Evolutionary conservation across 2,797 vertebrate species (phyloP).

Genomic region (Leptodactylus fallax): DNA sequence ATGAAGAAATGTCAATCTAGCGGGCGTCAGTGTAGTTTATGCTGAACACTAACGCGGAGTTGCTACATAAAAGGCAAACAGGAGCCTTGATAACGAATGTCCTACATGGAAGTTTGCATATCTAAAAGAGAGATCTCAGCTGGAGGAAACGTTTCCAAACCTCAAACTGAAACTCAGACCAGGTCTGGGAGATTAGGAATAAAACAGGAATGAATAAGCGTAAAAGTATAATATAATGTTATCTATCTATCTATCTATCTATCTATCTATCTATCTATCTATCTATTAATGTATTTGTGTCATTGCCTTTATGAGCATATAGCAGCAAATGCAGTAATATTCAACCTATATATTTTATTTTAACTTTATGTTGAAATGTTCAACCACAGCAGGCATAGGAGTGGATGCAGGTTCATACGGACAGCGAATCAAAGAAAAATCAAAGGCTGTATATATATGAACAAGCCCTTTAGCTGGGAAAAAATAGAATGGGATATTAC

Average conservation of each 20-base stretch:
- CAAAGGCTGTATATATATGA: slow-evolving; percentile 21
- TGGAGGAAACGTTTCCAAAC: slow-evolving; percentile 74
- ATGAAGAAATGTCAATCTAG: slow-evolving; percentile 98
- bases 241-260: background rate
- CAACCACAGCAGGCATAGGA: slow-evolving; percentile 31
- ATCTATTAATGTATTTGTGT: background rate
- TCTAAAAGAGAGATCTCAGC: slow-evolving; percentile 77
- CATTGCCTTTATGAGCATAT: no score
- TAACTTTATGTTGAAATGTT: slow-evolving; percentile 29
- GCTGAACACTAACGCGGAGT: slow-evolving; percentile 91
- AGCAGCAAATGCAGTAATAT: background rate
- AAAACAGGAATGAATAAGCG: slow-evolving; percentile 45
- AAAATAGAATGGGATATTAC: background rate
- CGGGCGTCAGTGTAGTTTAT: slow-evolving; percentile 98
- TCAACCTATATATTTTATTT: slow-evolving; percentile 42
- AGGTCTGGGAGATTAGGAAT: slow-evolving; percentile 74
- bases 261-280: background rate
- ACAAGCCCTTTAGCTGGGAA: slow-evolving; percentile 24
- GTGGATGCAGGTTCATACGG: slow-evolving; percentile 26
- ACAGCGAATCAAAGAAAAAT: slow-evolving; percentile 15
- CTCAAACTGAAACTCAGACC: slow-evolving; percentile 74
- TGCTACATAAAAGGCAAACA: slow-evolving; percentile 95
- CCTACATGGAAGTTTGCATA: slow-evolving; percentile 86
- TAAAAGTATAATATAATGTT: background rate
- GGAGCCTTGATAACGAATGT: slow-evolving; percentile 97